phyloP scores from a whole-genome alignment of 2,888 invertebrate species.

The Selenia dentaria region DNA sequence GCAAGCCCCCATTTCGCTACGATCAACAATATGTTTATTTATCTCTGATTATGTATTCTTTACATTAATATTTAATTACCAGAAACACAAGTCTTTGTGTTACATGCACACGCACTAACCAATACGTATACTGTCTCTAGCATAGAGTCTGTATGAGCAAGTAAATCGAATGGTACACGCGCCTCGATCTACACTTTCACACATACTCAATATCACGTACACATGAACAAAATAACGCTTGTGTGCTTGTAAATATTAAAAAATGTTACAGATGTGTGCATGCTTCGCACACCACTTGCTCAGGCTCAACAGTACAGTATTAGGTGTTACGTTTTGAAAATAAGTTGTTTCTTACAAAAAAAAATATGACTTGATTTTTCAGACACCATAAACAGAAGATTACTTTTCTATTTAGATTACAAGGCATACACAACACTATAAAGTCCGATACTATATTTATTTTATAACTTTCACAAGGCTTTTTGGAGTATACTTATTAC shows the following conservation, averaged over 20 bases:
- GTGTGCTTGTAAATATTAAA: constrained; percentile 48
- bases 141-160: no score
- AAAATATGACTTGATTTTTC: no score
- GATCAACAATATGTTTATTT: no score
- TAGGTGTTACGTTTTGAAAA: no score
- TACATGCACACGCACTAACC: constrained; percentile 15
- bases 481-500: not conserved
- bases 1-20: no score
- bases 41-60: no score
- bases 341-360: no score
- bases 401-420: no score
- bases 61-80: not conserved
- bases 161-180: constrained; percentile 45
- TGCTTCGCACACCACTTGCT: constrained; percentile 28
- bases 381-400: no score
- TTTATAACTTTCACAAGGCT: not conserved
- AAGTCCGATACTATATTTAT: not conserved
- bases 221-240: constrained; percentile 34
- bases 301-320: not conserved
- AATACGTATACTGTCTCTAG: constrained; percentile 32
- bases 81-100: no score
- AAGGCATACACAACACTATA: no score
- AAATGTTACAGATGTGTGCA: constrained; percentile 52
- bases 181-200: constrained; percentile 56
- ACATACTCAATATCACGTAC: constrained; percentile 40